Evolutionary conservation across 2,797 vertebrate species (phyloP), one percentile per base, ranked within the genome.

Genomic region (Botia almorhae): DNA sequence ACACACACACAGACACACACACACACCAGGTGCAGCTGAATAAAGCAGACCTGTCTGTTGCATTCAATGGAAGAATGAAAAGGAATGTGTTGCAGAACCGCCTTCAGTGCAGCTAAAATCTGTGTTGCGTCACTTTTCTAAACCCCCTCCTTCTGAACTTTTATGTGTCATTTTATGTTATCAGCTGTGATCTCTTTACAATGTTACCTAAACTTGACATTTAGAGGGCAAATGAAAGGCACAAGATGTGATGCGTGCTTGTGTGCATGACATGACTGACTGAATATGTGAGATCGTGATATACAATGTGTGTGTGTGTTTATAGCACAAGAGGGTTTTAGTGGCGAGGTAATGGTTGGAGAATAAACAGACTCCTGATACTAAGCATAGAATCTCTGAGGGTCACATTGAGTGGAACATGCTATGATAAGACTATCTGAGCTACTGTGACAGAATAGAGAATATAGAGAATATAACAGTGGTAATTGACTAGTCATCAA

Each of bases 351-450:
- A 83, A 61, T 83, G 82, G 80, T 85, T 76, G 85, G 73, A 81
- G 83, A 69, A 60, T 86, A 87, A 88, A 72, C 83, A 85, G 88
- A 85, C 82, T 79, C 67, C 74, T 76, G 76, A 79, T 51, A 48
- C 67, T 55, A 6, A 81, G 26, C 70, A 48, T 67, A 46, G 33
- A 16, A 76, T 76, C 11, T 78, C 50, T 53, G 50, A 53, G 17
- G 13, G 14, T 53, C 53, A 72, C 81, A 77, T 58, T 68, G 63
- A 69, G 56, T 82, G 39, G 67, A 43, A 36, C 70, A 67, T 23
- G 7, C 4, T 67, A 50, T 23, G 74, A 56, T 68, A 68, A 56
- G 48, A 67, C 29, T 21, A 7, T 74, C 29, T 55, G 23, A 64
- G 48, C 17, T 64, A 63, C 10, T 60, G 55, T 1, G 1, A 36